These are phyloP conservation scores for Crenichthys baileyi DNA, from an alignment of 2,797 vertebrate species.

Conservation along the genomic window DNA sequence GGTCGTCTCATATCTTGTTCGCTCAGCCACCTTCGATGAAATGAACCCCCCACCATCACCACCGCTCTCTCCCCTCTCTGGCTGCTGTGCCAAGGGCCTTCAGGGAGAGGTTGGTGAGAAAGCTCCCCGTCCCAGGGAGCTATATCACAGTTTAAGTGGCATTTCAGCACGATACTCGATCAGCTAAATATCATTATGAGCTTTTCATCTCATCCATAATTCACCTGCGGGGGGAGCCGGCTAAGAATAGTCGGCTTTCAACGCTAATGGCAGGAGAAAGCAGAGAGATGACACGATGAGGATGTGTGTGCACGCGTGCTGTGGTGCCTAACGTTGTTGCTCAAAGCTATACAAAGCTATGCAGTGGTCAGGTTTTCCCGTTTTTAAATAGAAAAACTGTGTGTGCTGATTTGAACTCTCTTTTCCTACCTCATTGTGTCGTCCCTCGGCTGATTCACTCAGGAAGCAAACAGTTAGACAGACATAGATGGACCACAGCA, in stretches of 20 bases:
- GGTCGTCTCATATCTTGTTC: slow-evolving; percentile 62
- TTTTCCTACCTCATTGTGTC: slow-evolving; percentile 67
- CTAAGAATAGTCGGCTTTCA: slow-evolving; percentile 66
- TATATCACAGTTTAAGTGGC: slow-evolving; percentile 75
- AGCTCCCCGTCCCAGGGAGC: slow-evolving; percentile 42
- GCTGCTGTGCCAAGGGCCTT: slow-evolving; percentile 25
- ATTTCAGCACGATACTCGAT: slow-evolving; percentile 76
- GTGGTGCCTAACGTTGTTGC: slow-evolving; percentile 36
- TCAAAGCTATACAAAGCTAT: slow-evolving; percentile 31
- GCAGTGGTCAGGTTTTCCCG: slow-evolving; percentile 52
- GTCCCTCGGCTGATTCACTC: slow-evolving; percentile 44
- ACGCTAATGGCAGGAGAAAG: slow-evolving; percentile 29
- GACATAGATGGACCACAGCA: slow-evolving; percentile 47
- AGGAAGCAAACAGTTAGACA: slow-evolving; percentile 68
- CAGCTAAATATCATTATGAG: slow-evolving; percentile 73
- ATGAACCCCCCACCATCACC: slow-evolving; percentile 11
- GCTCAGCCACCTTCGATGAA: slow-evolving; percentile 44
- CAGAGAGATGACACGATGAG: slow-evolving; percentile 48
- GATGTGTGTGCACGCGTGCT: slow-evolving; percentile 16
- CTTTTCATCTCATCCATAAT: slow-evolving; percentile 80
- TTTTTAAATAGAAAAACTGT: slow-evolving; percentile 42
- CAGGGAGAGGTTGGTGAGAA: slow-evolving; percentile 7
- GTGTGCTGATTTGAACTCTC: slow-evolving; percentile 25
- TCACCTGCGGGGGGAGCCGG: slow-evolving; percentile 63
- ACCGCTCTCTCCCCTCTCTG: slow-evolving; percentile 14